Conservation (phyloP, 2,797 vertebrate species). For the Thaleichthys pacificus region DNA sequence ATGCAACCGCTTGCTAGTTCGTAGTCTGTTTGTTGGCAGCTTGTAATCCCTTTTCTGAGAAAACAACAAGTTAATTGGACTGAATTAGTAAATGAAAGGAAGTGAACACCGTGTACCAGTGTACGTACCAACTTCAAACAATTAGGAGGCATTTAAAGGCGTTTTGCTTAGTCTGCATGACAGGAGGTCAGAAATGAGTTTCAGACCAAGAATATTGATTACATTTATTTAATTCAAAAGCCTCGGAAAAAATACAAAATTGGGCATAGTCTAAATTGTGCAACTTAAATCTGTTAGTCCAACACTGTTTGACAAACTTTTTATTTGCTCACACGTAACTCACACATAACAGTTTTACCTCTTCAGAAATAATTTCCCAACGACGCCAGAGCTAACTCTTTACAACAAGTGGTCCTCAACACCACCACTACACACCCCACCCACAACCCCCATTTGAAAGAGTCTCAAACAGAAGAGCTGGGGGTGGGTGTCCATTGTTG, state of each 20-base stretch:
- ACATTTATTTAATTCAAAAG: too few species aligned
- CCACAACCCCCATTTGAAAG: conserved; percentile 15
- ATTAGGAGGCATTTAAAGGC: not conserved
- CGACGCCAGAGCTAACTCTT: conserved; percentile 5
- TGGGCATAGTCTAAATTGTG: too few species aligned
- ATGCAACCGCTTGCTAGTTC: not conserved
- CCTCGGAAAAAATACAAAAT: too few species aligned
- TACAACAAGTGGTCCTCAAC: conserved; percentile 16
- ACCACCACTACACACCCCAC: conserved; percentile 10
- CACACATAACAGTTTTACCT: not conserved
- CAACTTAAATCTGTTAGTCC: not conserved
- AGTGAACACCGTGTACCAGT: not conserved
- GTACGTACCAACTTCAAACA: not conserved
- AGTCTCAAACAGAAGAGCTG: conserved; percentile 29
- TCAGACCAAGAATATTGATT: too few species aligned
- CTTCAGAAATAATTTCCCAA: not conserved
- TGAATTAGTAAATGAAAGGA: not conserved
- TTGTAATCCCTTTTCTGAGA: conserved; percentile 14
- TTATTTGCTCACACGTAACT: not conserved
- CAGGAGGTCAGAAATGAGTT: too few species aligned
- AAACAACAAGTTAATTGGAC: conserved; percentile 14
- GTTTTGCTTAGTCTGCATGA: too few species aligned
- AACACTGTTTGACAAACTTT: not conserved
- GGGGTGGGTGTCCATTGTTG: conserved; percentile 41
- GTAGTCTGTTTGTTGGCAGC: not conserved